Base-by-base conservation (phyloP, 2,113 vertebrate genomes). In the Gorsachius goisagi region DNA sequence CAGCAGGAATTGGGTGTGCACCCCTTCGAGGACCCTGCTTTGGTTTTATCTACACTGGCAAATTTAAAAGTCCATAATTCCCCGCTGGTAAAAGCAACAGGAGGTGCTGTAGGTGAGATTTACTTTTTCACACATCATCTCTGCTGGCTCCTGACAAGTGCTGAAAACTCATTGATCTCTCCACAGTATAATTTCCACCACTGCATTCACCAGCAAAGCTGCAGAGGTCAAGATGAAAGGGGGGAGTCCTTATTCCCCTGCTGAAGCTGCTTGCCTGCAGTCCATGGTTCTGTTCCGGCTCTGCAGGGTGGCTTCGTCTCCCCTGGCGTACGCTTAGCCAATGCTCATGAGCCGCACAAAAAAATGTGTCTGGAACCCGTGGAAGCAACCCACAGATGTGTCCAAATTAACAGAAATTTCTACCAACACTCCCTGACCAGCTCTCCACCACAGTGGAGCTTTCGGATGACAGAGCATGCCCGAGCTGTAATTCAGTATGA, bases 41-140 rank as follows among this genome's bases (percentile, higher is more conserved):
- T 72, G 85, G 49, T 75, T 91, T 82, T 50, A 23, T 69, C 75
- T 84, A 5, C 60, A 23, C 52, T 20, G 59, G 24, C 64, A 84
- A 60, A 73, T 93, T 41, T 87, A 14, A 19, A 96, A 90, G 64
- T 52, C 86, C 12, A 0, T 62, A 26, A 62, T 66, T 85, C 58
- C 79, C 50, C 72, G 77, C 91, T 49, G 92, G 64, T 84, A 23
- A 91, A 75, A 86, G 80, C 92, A 93, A 78, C 64, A 58, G 74
- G 83, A 95, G 92, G 72, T 83, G 85, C 82, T 63, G 50, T 79
- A 77, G 95, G 92, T 94, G 94, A 86, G 86, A 81, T 90, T 81
- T 72, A 59, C 78, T 71, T 90, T 59, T 84, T 77, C 83, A 66
- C 88, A 81, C 93, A 4, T 91, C 89, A 2, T 45, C 76, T 81